Conservation (phyloP, 2,888 invertebrate species). For the Stegophylla sp. region DNA sequence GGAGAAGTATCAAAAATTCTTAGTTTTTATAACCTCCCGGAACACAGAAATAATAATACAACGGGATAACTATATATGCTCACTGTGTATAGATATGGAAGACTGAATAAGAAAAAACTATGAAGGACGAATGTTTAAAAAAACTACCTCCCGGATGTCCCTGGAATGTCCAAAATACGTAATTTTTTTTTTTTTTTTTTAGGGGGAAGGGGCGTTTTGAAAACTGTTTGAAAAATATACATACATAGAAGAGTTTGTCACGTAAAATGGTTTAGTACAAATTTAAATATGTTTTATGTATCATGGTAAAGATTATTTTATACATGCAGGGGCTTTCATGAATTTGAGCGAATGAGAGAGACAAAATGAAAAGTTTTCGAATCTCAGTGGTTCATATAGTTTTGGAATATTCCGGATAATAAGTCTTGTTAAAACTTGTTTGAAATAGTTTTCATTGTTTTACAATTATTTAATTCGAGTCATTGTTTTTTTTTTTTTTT, state of each 20-base stretch:
- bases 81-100: background rate
- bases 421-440: conserved; percentile 39
- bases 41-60: conserved; percentile 11
- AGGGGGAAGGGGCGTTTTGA: conserved; percentile 26
- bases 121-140: conserved; percentile 40
- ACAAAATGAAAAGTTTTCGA: conserved; percentile 28
- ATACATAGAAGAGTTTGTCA: conserved; percentile 14
- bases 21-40: background rate
- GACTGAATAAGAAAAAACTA: conserved; percentile 16
- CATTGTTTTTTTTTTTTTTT: background rate
- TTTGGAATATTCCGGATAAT: background rate
- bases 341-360: conserved; percentile 11
- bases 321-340: background rate
- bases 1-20: conserved; percentile 37
- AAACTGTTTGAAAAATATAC: conserved; percentile 27
- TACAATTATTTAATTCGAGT: conserved; percentile 4
- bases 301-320: background rate
- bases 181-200: conserved; percentile 15
- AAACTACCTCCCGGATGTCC: conserved; percentile 2
- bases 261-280: conserved; percentile 35
- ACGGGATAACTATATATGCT: background rate
- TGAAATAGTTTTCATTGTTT: conserved; percentile 12
- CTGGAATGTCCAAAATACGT: conserved; percentile 40
- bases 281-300: conserved; percentile 29
- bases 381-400: conserved; percentile 27